Evolutionary conservation across 2,797 vertebrate genomes (phyloP).

Genomic region (Columba guinea): DNA sequence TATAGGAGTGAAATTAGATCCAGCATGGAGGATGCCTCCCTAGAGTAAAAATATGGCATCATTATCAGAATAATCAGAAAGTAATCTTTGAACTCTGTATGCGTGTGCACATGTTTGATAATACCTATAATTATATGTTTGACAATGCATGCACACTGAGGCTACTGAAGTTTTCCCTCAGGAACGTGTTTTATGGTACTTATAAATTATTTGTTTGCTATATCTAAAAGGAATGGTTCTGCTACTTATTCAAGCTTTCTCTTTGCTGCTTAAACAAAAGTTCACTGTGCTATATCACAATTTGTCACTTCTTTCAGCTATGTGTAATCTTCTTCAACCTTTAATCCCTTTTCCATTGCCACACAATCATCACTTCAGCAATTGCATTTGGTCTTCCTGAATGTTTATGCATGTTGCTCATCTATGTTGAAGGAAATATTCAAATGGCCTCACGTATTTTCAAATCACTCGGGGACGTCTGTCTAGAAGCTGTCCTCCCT

Average conservation of each 20-base stretch:
- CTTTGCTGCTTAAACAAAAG: not conserved
- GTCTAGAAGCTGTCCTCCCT: not conserved
- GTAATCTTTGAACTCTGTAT: not conserved
- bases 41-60: not conserved
- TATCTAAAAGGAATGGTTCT: not conserved
- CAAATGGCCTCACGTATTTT: not conserved
- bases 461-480: not conserved
- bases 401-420: not conserved
- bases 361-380: slow-evolving; percentile 7
- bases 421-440: slow-evolving; percentile 20
- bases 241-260: not conserved
- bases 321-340: not conserved
- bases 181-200: not conserved
- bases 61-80: not conserved
- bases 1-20: not conserved
- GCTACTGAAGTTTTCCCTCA: not conserved
- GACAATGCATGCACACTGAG: not conserved
- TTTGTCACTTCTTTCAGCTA: not conserved
- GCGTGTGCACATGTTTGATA: not conserved
- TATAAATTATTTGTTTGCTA: not conserved
- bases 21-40: not conserved
- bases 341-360: slow-evolving; percentile 14
- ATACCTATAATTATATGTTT: not conserved
- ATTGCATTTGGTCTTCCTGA: slow-evolving; percentile 12
- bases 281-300: not conserved